These are phyloP conservation scores for Lamellibrachia luymesi DNA, from an alignment of 1,140 invertebrate species.

Conservation along the genomic window DNA sequence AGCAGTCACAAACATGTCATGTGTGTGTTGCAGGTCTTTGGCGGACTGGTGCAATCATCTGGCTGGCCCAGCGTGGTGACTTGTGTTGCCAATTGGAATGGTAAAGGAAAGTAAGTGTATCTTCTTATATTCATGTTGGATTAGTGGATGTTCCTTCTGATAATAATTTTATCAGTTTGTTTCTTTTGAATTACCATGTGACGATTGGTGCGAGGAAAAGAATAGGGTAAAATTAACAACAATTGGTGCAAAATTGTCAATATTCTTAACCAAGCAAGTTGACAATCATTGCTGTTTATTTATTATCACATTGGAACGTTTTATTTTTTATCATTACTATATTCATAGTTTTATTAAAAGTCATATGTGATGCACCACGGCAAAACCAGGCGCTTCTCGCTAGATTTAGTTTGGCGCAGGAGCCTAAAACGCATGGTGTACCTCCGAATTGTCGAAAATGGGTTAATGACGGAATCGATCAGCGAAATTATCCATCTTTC, in stretches of 20 bases:
- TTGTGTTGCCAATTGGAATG: slow-evolving; percentile 93
- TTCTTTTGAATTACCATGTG: background rate
- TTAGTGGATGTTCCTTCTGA: background rate
- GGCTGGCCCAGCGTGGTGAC: slow-evolving; percentile 93
- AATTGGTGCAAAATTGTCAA: background rate
- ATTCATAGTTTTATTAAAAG: no score
- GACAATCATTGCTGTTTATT: no score
- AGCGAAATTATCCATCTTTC: no score
- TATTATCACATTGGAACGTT: background rate
- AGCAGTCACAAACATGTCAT: background rate
- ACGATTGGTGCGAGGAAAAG: background rate
- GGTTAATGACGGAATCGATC: no score
- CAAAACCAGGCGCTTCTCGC: no score
- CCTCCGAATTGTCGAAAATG: no score
- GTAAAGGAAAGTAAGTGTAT: slow-evolving; percentile 69
- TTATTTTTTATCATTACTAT: background rate
- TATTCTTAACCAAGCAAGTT: background rate
- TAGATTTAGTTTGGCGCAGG: no score
- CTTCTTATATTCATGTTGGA: background rate
- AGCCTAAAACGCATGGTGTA: no score
- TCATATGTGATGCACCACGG: no score
- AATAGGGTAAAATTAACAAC: background rate
- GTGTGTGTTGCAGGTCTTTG: slow-evolving; percentile 65
- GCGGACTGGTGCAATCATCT: slow-evolving; percentile 84
- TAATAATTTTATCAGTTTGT: background rate